Evolutionary conservation across 2,113 vertebrate species (phyloP).

Genomic region (Eleginops maclovinus): DNA sequence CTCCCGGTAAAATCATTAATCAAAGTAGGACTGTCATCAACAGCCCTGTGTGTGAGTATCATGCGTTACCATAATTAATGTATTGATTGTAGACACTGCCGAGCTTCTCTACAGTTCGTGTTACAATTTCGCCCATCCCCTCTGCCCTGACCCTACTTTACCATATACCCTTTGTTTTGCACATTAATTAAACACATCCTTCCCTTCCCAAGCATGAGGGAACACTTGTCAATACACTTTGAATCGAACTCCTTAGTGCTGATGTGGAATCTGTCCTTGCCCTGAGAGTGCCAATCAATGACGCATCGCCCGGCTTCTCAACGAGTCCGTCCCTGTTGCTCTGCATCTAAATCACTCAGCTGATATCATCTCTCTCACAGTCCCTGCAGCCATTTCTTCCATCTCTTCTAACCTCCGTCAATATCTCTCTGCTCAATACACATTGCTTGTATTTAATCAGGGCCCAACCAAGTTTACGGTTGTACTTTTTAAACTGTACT

Average conservation of each 20-base stretch:
- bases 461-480: conserved; percentile 33
- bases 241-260: conserved; percentile 66
- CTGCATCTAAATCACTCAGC: conserved; percentile 65
- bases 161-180: conserved; percentile 59
- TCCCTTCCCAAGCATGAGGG: conserved; percentile 26
- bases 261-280: conserved; percentile 59
- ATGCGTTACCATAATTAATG: conserved; percentile 68
- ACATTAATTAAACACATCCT: conserved; percentile 76
- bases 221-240: conserved; percentile 59
- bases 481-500: conserved; percentile 36
- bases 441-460: conserved; percentile 52
- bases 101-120: conserved; percentile 39
- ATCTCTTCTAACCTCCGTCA: conserved; percentile 49
- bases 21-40: conserved; percentile 68
- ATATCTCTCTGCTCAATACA: conserved; percentile 25
- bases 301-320: conserved; percentile 54
- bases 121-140: conserved; percentile 30
- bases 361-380: conserved; percentile 57
- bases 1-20: conserved; percentile 63
- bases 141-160: conserved; percentile 43
- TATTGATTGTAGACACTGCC: conserved; percentile 68
- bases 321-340: conserved; percentile 38
- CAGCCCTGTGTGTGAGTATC: conserved; percentile 60
- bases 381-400: conserved; percentile 27
- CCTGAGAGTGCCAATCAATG: conserved; percentile 73